Base-by-base conservation (phyloP, 2,113 vertebrate species). In the Toxostoma redivivum region DNA sequence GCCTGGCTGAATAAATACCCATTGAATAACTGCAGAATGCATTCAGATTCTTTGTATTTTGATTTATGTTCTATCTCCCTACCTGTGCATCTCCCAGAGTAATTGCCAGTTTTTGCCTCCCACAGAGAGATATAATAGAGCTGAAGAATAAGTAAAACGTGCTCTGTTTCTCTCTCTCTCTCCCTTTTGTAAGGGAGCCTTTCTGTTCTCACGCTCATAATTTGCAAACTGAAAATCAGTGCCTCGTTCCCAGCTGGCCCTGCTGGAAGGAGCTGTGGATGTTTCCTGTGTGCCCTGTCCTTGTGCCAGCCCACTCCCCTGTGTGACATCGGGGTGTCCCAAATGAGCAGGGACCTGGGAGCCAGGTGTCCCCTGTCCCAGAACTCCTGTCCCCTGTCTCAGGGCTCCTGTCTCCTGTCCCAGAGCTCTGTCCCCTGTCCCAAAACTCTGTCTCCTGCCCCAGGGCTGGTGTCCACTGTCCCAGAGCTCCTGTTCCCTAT, bases 71-170 rank as follows among this genome's bases (percentile, higher is more conserved):
- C 94, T 47, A 12, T 88, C 93, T 96, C 45, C 71, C 92, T 92
- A 93, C 94, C 95, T 86, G 85, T 71, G 76, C 82, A 81, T 94
- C 93, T 92, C 86, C 86, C 56, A 17, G 88, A 96, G 83, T 96
- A 96, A 97, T 96, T 97, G 88, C 93, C 88, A 74, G 88, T 86
- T 96, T 96, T 88, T 23, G 5, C 94, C 95, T 95, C 93, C 93
- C 73, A 74, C 86, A 22, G 92, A 67, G 93, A 71, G 71, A 53
- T 67, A 96, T 82, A 96, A 95, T 92, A 71, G 82, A 96, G 92
- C 88, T 81, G 93, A 64, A 86, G 92, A 92, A 93, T 90, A 77
- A 76, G 65, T 73, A 78, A 90, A 81, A 94, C 64, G 72, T 27
- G 61, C 67, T 83, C 76, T 47, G 84, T 94, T 88, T 92, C 84